Percentiles rank a stretch among this genome's conserved stretches.
Conservation (phyloP, 92 coral and sea anemone genomes). For the Phenganax subtilis region DNA sequence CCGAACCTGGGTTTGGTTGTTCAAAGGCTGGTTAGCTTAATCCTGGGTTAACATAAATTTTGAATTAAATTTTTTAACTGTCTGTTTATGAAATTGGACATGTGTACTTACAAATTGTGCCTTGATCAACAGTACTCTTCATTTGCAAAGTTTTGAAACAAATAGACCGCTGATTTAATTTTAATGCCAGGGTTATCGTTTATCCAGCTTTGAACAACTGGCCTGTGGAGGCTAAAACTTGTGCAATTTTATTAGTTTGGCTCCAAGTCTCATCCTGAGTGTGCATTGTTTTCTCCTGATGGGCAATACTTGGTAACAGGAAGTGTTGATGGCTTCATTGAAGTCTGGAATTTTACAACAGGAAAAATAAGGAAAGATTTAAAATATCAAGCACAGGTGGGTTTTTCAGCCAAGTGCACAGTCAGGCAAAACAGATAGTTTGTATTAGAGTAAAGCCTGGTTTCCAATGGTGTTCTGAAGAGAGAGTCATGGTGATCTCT, state of each 20-base stretch:
- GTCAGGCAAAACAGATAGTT: background rate
- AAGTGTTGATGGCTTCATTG: slow-evolving; percentile 97
- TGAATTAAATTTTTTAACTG: no score
- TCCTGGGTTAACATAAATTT: no score
- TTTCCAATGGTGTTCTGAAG: no score
- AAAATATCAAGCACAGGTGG: slow-evolving; percentile 85
- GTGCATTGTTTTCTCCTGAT: slow-evolving; percentile 94
- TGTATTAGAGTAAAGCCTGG: background rate
- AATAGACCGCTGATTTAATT: no score
- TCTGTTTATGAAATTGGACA: no score
- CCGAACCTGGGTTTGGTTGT: no score
- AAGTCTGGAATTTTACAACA: slow-evolving; percentile 98
- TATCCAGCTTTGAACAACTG: background rate
- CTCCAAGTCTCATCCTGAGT: slow-evolving; percentile 92
- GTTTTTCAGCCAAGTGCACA: background rate
- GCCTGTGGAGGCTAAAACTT: background rate
- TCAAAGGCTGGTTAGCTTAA: no score
- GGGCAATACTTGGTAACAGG: slow-evolving; percentile 97
- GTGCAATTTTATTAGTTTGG: slow-evolving; percentile 65
- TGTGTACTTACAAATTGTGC: no score
- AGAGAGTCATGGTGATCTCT: no score
- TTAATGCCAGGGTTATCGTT: no score
- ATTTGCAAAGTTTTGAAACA: no score
- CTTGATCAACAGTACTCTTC: no score
- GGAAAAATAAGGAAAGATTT: slow-evolving; percentile 97